These are phyloP conservation scores for Collichthys lucidus DNA, from an alignment of 2,113 vertebrate genomes.

Conservation along the genomic window DNA sequence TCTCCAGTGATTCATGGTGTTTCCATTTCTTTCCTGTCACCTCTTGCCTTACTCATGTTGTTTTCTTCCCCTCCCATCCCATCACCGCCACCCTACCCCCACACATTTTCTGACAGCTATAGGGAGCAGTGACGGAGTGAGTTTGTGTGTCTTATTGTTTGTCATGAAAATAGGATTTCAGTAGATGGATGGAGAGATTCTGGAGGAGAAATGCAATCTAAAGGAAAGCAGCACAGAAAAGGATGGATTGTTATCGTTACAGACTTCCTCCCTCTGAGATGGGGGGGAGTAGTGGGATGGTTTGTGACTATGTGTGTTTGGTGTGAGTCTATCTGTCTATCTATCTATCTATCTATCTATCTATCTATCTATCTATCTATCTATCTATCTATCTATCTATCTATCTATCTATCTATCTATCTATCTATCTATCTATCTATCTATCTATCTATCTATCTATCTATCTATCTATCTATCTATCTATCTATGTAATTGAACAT, in stretches of 20 bases:
- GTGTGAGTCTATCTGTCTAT: not conserved
- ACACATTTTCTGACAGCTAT: conserved; percentile 62
- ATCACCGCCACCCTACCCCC: not conserved
- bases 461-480: not conserved
- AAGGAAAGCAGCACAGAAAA: conserved; percentile 67
- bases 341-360: not conserved
- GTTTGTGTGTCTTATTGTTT: conserved; percentile 78
- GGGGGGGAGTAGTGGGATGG: conserved; percentile 27
- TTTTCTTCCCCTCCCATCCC: conserved; percentile 38
- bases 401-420: not conserved
- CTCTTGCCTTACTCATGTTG: conserved; percentile 51
- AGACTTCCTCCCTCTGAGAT: conserved; percentile 48
- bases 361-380: no score
- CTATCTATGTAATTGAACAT: not conserved
- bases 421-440: not conserved
- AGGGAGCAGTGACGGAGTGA: conserved; percentile 72
- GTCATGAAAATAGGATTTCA: conserved; percentile 81
- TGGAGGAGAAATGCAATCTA: conserved; percentile 75
- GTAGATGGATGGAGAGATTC: conserved; percentile 78
- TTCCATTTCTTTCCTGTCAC: conserved; percentile 62
- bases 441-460: no score
- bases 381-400: no score
- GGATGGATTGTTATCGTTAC: conserved; percentile 74
- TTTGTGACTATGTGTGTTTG: conserved; percentile 37
- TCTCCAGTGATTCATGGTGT: conserved; percentile 45